These are phyloP conservation scores for Catharus fuscescens DNA, from an alignment of 2,113 vertebrate species.

Conservation along the genomic window DNA sequence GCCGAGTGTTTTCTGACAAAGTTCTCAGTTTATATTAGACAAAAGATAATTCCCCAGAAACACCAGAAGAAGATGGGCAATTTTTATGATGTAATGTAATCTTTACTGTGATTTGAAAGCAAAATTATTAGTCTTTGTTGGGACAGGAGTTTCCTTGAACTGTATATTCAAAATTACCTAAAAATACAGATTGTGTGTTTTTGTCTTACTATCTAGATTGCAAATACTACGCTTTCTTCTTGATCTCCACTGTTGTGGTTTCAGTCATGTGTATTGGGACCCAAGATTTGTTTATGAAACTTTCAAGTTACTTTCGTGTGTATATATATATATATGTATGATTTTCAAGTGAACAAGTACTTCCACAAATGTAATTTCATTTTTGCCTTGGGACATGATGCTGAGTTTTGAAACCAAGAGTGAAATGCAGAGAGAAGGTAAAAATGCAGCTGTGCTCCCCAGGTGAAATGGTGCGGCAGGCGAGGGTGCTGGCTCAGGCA, in stretches of 20 bases:
- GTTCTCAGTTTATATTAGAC: neutral
- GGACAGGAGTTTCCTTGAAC: neutral
- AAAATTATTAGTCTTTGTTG: neutral
- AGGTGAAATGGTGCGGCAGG: slow-evolving; percentile 99
- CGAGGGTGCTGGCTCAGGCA: slow-evolving; percentile 95
- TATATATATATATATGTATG: too few species aligned
- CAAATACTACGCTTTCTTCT: neutral
- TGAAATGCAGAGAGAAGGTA: neutral
- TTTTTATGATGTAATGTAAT: neutral
- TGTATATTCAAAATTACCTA: neutral
- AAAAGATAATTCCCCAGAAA: neutral
- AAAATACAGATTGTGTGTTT: neutral
- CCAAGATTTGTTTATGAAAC: neutral
- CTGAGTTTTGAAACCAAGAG: neutral
- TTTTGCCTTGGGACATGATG: neutral
- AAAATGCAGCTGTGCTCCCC: neutral
- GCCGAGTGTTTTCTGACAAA: neutral
- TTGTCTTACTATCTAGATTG: neutral
- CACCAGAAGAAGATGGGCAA: neutral
- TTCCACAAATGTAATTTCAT: neutral
- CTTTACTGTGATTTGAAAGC: neutral
- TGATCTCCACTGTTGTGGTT: neutral
- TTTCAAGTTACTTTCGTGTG: neutral
- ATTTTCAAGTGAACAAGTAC: neutral
- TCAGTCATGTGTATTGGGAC: neutral